phyloP scores from a whole-genome alignment of 2,113 vertebrate species.

The Sphaerodactylus townsendi region DNA sequence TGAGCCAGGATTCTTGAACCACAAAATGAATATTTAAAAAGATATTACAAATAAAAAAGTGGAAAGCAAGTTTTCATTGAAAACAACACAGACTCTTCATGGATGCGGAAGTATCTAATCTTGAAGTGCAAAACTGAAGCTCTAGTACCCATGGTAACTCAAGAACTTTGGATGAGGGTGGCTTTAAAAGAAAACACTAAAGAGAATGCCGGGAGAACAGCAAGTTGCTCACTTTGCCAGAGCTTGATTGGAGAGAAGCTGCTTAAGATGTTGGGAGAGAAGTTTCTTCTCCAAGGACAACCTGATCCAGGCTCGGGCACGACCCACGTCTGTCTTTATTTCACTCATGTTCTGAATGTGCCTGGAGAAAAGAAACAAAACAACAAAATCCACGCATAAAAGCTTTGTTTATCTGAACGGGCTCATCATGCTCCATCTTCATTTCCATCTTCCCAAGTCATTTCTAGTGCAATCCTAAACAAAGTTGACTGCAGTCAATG shows the following conservation, averaged over 20 bases:
- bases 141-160: neutral
- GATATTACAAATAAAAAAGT: neutral
- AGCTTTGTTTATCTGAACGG: neutral
- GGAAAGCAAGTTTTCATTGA: neutral
- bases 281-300: conserved; percentile 96
- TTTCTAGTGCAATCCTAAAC: neutral
- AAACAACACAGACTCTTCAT: neutral
- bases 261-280: conserved; percentile 94
- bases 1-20: too few species aligned
- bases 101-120: neutral
- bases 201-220: neutral
- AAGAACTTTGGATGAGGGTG: neutral
- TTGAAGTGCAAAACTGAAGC: neutral
- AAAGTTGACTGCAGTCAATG: neutral
- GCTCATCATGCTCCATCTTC: neutral
- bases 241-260: conserved; percentile 86
- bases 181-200: neutral
- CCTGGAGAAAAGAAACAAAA: conserved; percentile 63
- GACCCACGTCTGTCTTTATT: conserved; percentile 92
- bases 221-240: conserved; percentile 81
- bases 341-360: conserved; percentile 94
- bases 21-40: too few species aligned
- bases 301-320: conserved; percentile 94
- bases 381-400: neutral
- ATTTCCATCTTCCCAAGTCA: neutral